phyloP scores from a whole-genome alignment of 2,888 invertebrate genomes.

The Hirtodrosophila duncani region DNA sequence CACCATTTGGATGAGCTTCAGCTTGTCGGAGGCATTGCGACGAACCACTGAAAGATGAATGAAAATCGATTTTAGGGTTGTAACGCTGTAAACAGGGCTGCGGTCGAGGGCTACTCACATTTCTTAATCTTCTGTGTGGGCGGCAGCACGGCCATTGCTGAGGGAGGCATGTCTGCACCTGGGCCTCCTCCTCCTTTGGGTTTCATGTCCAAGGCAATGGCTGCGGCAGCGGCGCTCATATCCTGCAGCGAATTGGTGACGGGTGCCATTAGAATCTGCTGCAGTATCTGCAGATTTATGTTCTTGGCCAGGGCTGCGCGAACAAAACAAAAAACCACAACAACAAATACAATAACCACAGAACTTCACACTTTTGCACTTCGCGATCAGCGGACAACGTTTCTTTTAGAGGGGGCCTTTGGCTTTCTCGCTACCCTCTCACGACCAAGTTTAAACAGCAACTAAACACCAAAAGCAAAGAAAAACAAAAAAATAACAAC shows the following conservation, averaged over 20 bases:
- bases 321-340: too few relatives aligned
- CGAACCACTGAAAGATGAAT: slow-evolving; percentile 69
- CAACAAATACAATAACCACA: too few relatives aligned
- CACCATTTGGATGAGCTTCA: slow-evolving; percentile 77
- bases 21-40: slow-evolving; percentile 76
- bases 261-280: slow-evolving; percentile 54
- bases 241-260: slow-evolving; percentile 67
- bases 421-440: slow-evolving; percentile 75
- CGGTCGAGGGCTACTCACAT: slow-evolving; percentile 41
- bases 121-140: slow-evolving; percentile 66
- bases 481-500: slow-evolving; percentile 73
- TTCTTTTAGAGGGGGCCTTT: slow-evolving; percentile 24
- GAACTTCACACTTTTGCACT: slow-evolving; percentile 10
- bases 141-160: slow-evolving; percentile 24
- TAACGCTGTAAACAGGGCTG: background rate
- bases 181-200: slow-evolving; percentile 47
- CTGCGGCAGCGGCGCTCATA: slow-evolving; percentile 71
- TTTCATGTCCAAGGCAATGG: slow-evolving; percentile 71
- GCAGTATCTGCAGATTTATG: slow-evolving; percentile 7
- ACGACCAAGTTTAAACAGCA: slow-evolving; percentile 78
- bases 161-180: too few relatives aligned
- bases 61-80: background rate
- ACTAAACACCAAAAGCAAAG: slow-evolving; percentile 75
- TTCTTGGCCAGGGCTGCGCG: slow-evolving; percentile 23
- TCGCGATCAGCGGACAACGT: slow-evolving; percentile 1